A percentile compares a stretch with the other conserved stretches of the same genome.
Conservation (phyloP, 2,888 invertebrate species). For the Xanthorhoe designata region DNA sequence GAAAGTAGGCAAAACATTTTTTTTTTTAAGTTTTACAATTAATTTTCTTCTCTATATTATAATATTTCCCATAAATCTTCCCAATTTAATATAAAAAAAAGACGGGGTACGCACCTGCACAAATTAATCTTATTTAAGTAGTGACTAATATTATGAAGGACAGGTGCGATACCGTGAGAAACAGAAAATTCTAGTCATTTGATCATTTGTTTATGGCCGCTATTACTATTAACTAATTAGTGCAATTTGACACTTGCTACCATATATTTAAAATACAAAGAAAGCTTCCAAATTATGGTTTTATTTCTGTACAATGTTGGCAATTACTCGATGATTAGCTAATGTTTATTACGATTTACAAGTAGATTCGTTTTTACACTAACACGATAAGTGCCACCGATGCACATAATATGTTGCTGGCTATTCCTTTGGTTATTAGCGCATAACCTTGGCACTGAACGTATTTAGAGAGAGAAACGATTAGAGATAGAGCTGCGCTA, state of each 20-base stretch:
- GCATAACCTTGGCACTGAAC: too few relatives aligned
- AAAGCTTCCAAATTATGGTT: neutral
- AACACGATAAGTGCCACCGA: too few relatives aligned
- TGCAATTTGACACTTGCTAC: conserved; percentile 7
- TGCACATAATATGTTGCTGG: too few relatives aligned
- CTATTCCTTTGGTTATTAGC: too few relatives aligned
- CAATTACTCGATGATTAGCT: conserved; percentile 7
- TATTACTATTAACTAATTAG: conserved; percentile 15
- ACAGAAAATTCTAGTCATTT: conserved; percentile 32
- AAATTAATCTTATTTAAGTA: neutral
- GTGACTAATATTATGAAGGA: neutral
- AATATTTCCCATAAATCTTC: neutral
- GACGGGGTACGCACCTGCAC: neutral
- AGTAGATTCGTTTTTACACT: neutral
- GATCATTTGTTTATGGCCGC: conserved; percentile 11
- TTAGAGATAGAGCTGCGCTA: too few relatives aligned
- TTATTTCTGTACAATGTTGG: neutral
- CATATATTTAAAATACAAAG: neutral
- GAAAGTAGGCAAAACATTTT: too few relatives aligned
- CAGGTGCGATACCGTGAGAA: conserved; percentile 5
- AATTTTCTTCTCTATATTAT: too few relatives aligned
- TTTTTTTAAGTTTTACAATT: too few relatives aligned
- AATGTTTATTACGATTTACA: neutral
- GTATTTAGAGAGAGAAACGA: too few relatives aligned
- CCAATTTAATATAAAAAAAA: neutral